A percentile compares a stretch with the other conserved stretches of the same genome.
Conservation (phyloP, 2,888 invertebrate genomes). For the Ennomos fuscantarius region DNA sequence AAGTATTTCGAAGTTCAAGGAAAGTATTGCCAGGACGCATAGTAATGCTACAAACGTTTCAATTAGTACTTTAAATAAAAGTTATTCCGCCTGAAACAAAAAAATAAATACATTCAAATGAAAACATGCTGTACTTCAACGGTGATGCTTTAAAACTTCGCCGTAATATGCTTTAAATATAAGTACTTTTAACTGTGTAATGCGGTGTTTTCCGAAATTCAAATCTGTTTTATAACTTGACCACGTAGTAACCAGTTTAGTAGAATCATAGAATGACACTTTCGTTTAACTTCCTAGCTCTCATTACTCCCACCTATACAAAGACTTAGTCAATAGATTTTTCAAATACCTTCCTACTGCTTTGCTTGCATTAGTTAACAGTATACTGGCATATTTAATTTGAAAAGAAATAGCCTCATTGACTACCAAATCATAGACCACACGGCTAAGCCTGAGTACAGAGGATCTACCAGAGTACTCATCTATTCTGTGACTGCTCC, state of each 20-base stretch:
- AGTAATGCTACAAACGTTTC: no score
- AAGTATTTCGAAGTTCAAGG: no score
- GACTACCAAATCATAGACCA: slow-evolving; percentile 64
- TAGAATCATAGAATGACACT: no score
- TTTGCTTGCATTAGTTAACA: slow-evolving; percentile 36
- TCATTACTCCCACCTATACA: not conserved
- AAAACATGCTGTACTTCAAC: not conserved
- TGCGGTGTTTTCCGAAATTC: no score
- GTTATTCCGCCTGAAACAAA: not conserved
- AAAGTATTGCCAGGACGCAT: no score
- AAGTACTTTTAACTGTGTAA: no score
- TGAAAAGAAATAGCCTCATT: slow-evolving; percentile 64
- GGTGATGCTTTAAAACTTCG: not conserved
- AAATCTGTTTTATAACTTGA: no score
- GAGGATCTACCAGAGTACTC: no score
- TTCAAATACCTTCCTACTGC: slow-evolving; percentile 15
- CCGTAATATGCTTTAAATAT: not conserved
- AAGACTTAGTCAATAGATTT: slow-evolving; percentile 1
- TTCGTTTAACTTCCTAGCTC: not conserved
- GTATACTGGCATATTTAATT: slow-evolving; percentile 41
- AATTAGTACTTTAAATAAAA: no score
- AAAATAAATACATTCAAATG: not conserved
- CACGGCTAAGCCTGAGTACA: slow-evolving; percentile 41
- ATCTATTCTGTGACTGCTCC: slow-evolving; percentile 40
- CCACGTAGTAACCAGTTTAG: no score